Conservation (phyloP, 2,113 vertebrate genomes). For the Blennius ocellaris region DNA sequence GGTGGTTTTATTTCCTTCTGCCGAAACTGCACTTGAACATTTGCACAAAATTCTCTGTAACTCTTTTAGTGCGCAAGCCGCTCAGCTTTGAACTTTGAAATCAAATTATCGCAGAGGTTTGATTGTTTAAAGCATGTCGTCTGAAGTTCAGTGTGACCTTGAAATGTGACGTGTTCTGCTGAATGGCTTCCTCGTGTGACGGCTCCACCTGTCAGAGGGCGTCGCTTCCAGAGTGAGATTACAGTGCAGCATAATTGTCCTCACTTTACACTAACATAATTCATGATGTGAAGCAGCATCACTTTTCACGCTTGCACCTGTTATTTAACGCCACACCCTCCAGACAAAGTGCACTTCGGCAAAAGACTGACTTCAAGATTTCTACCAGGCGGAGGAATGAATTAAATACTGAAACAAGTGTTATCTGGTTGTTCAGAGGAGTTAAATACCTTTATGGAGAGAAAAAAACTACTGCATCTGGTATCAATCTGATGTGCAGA, state of each 20-base stretch:
- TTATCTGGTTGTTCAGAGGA: background rate
- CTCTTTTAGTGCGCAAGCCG: background rate
- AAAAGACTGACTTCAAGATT: conserved; percentile 16
- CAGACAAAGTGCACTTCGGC: conserved; percentile 3
- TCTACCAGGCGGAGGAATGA: conserved; percentile 2
- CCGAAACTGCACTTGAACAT: background rate
- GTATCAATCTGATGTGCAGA: conserved; percentile 30
- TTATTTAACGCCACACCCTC: conserved; percentile 9
- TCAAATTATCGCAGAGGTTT: background rate
- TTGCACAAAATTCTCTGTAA: conserved; percentile 3
- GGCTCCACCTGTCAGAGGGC: background rate
- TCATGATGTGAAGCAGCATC: conserved; percentile 14
- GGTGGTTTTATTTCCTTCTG: background rate
- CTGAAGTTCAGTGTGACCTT: background rate
- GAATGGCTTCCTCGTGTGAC: conserved; percentile 22
- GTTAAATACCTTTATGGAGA: conserved; percentile 3
- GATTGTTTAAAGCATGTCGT: background rate
- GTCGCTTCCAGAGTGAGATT: conserved; percentile 28
- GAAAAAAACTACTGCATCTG: conserved; percentile 30
- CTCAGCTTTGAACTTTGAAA: too few species aligned
- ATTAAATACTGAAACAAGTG: background rate
- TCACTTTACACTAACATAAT: conserved; percentile 22
- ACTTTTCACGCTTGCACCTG: conserved; percentile 6
- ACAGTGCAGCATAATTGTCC: conserved; percentile 25
- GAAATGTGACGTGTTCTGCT: background rate